Conservation (phyloP, 2,113 vertebrate species). For the Istiophorus platypterus region DNA sequence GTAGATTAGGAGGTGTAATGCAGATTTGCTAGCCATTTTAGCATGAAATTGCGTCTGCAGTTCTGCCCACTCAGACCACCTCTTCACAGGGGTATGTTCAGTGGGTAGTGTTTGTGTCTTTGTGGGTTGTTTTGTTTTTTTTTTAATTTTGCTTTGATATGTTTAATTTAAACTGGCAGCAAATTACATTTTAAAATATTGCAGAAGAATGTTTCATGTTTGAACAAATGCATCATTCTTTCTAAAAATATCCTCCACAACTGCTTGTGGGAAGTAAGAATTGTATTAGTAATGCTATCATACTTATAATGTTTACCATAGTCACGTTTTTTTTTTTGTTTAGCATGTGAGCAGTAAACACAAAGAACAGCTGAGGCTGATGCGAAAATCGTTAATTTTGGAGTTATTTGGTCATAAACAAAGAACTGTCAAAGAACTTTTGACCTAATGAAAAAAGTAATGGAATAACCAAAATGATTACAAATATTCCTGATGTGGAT, state of each 20-base stretch:
- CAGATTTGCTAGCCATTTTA: constrained; percentile 10
- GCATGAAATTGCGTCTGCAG: neutral
- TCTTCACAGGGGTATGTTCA: neutral
- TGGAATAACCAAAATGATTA: too few species aligned
- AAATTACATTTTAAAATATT: neutral
- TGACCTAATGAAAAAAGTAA: neutral
- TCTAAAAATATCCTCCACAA: neutral
- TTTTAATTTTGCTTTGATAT: neutral
- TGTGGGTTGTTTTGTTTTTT: neutral
- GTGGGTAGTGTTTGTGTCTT: too few species aligned
- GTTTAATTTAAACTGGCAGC: neutral
- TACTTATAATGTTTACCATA: neutral
- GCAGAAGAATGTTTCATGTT: neutral
- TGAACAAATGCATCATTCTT: neutral
- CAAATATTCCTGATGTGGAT: too few species aligned
- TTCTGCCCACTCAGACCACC: neutral
- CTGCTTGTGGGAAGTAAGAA: neutral
- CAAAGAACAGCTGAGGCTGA: too few species aligned
- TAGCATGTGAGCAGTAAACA: neutral
- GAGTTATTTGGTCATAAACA: neutral
- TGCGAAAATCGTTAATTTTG: neutral
- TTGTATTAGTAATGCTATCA: too few species aligned
- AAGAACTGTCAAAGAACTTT: neutral
- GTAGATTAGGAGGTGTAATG: constrained; percentile 6
- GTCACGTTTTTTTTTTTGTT: neutral